Conservation (phyloP, 1,140 invertebrate genomes). For the Lucilia sericata region DNA sequence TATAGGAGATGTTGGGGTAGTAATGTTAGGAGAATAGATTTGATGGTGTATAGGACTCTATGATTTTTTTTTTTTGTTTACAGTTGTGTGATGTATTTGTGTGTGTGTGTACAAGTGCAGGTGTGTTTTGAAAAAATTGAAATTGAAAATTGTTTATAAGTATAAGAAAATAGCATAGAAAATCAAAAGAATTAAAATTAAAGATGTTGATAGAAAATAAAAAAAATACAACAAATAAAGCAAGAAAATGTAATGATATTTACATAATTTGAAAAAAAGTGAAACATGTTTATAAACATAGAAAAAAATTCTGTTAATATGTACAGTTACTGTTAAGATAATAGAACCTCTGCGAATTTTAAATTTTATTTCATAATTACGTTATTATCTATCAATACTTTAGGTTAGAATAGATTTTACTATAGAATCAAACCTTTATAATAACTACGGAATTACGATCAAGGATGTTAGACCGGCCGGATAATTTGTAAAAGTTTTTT, state of each 20-base stretch:
- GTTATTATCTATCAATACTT: no score
- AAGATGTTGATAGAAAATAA: neutral
- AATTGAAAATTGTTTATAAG: neutral
- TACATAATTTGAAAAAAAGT: no score
- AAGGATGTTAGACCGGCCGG: no score
- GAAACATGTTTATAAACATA: no score
- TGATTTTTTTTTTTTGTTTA: neutral
- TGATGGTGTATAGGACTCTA: conserved; percentile 26
- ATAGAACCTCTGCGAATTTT: no score
- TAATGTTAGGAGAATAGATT: conserved; percentile 44
- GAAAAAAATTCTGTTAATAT: no score
- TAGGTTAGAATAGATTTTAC: no score
- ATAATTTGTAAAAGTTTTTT: no score
- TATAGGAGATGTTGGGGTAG: conserved; percentile 38
- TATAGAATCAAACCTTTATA: no score
- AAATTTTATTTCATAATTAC: no score
- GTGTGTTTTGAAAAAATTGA: conserved; percentile 25
- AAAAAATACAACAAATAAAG: conserved; percentile 1
- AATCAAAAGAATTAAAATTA: neutral
- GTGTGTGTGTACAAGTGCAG: neutral
- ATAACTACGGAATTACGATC: no score
- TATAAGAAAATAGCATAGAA: neutral
- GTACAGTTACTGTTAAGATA: no score
- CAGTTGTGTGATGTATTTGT: neutral
- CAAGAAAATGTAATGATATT: neutral